Percentiles rank a stretch among this genome's conserved stretches.
phyloP scores from a whole-genome alignment of 2,113 vertebrate genomes.

The Amphiprion percula region DNA sequence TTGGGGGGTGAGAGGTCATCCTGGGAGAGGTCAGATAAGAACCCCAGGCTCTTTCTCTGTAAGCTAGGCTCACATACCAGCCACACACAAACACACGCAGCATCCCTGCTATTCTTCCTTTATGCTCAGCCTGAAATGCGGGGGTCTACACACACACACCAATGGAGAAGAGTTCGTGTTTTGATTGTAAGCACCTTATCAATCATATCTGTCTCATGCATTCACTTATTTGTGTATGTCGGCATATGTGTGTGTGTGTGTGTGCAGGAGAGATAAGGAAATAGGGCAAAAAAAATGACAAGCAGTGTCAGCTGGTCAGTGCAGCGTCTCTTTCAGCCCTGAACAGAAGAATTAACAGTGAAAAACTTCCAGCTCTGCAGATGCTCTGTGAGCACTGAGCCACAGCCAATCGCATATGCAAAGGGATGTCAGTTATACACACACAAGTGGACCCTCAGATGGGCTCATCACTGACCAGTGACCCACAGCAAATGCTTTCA shows the following conservation, averaged over 20 bases:
- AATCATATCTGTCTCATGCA: background rate
- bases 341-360: slow-evolving; percentile 24
- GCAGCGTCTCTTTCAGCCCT: slow-evolving; percentile 43
- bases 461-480: slow-evolving; percentile 60
- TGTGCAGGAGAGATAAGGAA: background rate
- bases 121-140: slow-evolving; percentile 47
- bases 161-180: background rate
- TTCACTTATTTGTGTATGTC: background rate
- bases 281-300: slow-evolving; percentile 24
- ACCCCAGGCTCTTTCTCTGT: slow-evolving; percentile 75
- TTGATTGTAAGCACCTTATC: background rate
- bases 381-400: slow-evolving; percentile 62
- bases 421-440: slow-evolving; percentile 17
- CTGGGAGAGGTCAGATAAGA: slow-evolving; percentile 79
- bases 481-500: slow-evolving; percentile 73
- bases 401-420: slow-evolving; percentile 46
- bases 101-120: slow-evolving; percentile 55
- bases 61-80: slow-evolving; percentile 73
- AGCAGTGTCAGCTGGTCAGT: slow-evolving; percentile 54
- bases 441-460: slow-evolving; percentile 38
- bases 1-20: slow-evolving; percentile 78
- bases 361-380: slow-evolving; percentile 47
- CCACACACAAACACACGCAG: slow-evolving; percentile 52
- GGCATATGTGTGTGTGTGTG: background rate
- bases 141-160: slow-evolving; percentile 42